phyloP scores from a whole-genome alignment of 2,113 vertebrate species.

The Merops nubicus region DNA sequence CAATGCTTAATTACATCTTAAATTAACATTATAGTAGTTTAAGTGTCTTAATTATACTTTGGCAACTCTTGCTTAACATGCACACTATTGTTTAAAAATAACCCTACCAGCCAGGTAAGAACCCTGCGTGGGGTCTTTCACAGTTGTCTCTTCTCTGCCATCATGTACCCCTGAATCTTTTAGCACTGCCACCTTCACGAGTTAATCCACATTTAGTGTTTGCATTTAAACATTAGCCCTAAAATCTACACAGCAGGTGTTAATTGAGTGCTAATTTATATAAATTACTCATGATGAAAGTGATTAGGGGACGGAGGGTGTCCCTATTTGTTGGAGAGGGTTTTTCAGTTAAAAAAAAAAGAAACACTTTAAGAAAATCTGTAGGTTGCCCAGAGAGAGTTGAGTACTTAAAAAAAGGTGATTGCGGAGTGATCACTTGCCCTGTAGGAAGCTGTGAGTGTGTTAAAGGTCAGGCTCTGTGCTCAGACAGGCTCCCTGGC shows the following conservation, averaged over 20 bases:
- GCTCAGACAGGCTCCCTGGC: not conserved
- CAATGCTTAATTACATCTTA: not conserved
- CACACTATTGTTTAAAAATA: not conserved
- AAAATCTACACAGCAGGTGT: not conserved
- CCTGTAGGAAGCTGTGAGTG: not conserved
- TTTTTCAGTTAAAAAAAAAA: not conserved
- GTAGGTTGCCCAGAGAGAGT: not conserved
- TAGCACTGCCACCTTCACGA: not conserved
- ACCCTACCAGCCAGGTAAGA: fast-evolving
- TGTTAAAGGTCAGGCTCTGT: not conserved
- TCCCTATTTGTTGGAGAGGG: not conserved
- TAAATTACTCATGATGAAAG: not conserved
- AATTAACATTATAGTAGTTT: not conserved
- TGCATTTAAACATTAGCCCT: not conserved
- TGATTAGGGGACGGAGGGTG: not conserved
- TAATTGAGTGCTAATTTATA: slow-evolving; percentile 50
- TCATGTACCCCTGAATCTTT: fast-evolving
- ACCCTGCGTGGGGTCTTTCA: not conserved
- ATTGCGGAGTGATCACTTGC: not conserved
- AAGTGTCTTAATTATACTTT: not conserved
- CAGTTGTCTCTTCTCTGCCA: not conserved
- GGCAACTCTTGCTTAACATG: not conserved
- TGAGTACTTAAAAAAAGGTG: not conserved
- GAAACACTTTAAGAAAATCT: fast-evolving
- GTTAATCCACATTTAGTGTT: not conserved